Evolutionary conservation across 1,140 invertebrate species (phyloP), one percentile per base, ranked within the genome.

Genomic region (Achatina immaculata): DNA sequence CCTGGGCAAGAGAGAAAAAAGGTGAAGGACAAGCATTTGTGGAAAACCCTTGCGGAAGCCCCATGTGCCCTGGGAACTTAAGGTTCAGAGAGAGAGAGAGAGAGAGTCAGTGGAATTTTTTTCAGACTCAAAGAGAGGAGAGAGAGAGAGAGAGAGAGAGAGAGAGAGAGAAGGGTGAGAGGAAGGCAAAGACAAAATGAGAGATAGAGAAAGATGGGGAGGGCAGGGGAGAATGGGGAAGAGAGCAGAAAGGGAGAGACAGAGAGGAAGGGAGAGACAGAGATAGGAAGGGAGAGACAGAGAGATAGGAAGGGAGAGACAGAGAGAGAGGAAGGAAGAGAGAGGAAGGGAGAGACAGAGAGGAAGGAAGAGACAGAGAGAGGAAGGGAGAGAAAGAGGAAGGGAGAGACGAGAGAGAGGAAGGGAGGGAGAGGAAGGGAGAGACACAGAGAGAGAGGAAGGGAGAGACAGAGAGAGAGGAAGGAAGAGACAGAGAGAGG

Each of bases 381-480:
- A 71, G 68, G 36, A 40, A 38, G 34, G 40, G 36, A 38, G 34
- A 38, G 38, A 42, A n/a, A 38, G 31, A 71, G 24, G 38, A 34
- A 71, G 40, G n/a, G 40, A 71, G 68, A 34, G 43, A 19, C 7
- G 19, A 45, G 43, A 19, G 19, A 19, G 19, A 19, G 19, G 43
- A 19, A 19, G 19, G 36, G 38, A 11, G n/a, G 24, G 36, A n/a
- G 68, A 71, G 68, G 36, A 34, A 36, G 38, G 38, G 40, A 71
- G 38, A 38, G 38, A 71, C 9, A 38, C 4, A 38, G 68, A 71
- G 34, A 71, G 68, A 71, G 21, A 71, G 68, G 31, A 38, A 71
- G 68, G 36, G 34, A 40, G 68, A 71, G 68, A 71, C 4, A 71
- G 68, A 38, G 68, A 71, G 68, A 38, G 34, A 71, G 68, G 38